Base-by-base conservation (phyloP, 2,113 vertebrate species). In the Parus major region DNA sequence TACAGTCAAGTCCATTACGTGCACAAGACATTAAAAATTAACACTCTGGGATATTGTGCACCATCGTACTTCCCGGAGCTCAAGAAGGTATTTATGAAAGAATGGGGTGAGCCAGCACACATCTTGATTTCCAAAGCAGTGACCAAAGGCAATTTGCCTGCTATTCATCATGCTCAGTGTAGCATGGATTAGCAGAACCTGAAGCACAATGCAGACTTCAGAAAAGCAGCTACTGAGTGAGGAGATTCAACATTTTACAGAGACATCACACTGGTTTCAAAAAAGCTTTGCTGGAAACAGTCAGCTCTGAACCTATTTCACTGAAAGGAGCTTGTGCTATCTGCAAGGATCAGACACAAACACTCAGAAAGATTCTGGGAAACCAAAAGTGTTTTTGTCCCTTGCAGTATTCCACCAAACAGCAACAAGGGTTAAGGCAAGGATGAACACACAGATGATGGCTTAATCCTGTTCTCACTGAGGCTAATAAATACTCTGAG, bases 21-120 rank as follows among this genome's bases (percentile, higher is more conserved):
- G 82, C 46, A 20, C 8, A 75, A 71, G 64, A 59, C 92, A 95
- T 96, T 90, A 94, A 96, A 95, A 92, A 94, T 95, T 86, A 93
- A 97, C 79, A 71, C 60, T 56, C 79, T 42, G 72, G 82, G 79
- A 75, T 63, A 21, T 15, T 49, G 56, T 35, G 88, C 24, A 49
- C 17, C 76, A 56, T 56, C 2, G 0, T 10, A 31, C 72, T 90
- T 96, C 88, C 90, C 7, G 1, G 12, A 94, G 92, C 69, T 76
- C 56, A 36, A 4, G 88, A 82, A 94, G 76, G 21, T 49, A 78
- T 78, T 84, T 79, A 12, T 49, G 80, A 84, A 86, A 90, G 77
- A 61, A 75, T 19, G 46, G 61, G 42, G 60, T 36, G 80, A 96
- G 76, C 65, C 72, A 81, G 77, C 76, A 75, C 49, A 84, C 72